Evolutionary conservation across 2,797 vertebrate species (phyloP).

Genomic region (Gadopsis marmoratus): DNA sequence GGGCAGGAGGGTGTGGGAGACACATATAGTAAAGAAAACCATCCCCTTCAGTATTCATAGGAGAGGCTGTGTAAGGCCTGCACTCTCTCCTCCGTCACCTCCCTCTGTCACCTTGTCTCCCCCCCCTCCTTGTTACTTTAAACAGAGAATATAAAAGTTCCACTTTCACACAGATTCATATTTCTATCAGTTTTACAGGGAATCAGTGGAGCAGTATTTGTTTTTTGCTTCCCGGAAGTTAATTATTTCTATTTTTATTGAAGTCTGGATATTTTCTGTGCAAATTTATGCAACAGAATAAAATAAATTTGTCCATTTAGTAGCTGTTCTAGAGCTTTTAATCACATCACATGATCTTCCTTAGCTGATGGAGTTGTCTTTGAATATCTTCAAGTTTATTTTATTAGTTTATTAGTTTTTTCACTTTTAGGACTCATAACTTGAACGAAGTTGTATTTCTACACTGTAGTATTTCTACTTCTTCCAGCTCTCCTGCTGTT

Average conservation of each 20-base stretch:
- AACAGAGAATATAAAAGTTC: not conserved
- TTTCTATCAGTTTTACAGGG: not conserved
- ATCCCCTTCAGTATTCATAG: slow-evolving; percentile 86
- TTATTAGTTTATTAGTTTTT: not conserved
- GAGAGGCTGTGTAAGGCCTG: slow-evolving; percentile 86
- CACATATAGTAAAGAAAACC: slow-evolving; percentile 87
- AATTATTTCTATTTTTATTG: not conserved
- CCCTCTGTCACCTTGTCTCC: slow-evolving; percentile 26
- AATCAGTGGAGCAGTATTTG: not conserved
- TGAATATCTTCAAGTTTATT: not conserved
- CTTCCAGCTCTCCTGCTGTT: too few relatives aligned
- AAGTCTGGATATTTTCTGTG: not conserved
- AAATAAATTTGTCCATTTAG: not conserved
- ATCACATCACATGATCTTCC: not conserved
- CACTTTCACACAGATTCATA: not conserved
- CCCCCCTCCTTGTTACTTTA: slow-evolving; percentile 19
- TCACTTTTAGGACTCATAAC: not conserved
- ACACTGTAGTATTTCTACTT: too few relatives aligned
- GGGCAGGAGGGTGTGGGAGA: slow-evolving; percentile 88
- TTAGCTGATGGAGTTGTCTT: not conserved
- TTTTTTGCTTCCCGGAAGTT: not conserved
- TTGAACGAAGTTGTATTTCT: too few relatives aligned
- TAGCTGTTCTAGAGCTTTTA: not conserved
- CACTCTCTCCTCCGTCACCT: slow-evolving; percentile 39
- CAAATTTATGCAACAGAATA: too few relatives aligned